phyloP scores from a whole-genome alignment of 2,113 vertebrate species.

The Coptodon rendalli region DNA sequence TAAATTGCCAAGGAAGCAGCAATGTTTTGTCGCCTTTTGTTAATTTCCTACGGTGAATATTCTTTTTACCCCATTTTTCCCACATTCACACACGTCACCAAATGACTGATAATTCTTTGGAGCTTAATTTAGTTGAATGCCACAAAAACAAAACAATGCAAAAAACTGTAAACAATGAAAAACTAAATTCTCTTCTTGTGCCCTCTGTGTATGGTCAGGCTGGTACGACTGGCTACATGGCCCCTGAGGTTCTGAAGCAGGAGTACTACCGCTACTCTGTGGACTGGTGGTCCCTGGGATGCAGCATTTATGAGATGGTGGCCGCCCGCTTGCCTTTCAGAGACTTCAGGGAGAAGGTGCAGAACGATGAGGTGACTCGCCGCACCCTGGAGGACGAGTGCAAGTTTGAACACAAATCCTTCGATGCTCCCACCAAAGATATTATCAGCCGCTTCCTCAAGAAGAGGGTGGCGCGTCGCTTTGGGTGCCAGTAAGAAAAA shows the following conservation, averaged over 20 bases:
- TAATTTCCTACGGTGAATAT: neutral
- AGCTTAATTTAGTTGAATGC: neutral
- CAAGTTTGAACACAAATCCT: constrained; percentile 75
- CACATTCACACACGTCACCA: neutral
- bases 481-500: constrained; percentile 79
- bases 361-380: constrained; percentile 78
- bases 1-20: neutral
- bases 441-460: constrained; percentile 79
- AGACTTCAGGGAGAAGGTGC: constrained; percentile 83
- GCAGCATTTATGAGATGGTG: constrained; percentile 87
- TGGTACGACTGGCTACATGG: constrained; percentile 89
- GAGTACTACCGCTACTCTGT: constrained; percentile 78
- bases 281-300: constrained; percentile 91
- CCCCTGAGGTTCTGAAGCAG: constrained; percentile 83
- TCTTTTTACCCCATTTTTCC: neutral
- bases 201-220: constrained; percentile 63
- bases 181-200: neutral
- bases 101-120: neutral
- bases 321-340: constrained; percentile 82
- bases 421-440: constrained; percentile 75
- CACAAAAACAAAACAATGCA: neutral
- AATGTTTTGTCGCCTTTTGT: neutral
- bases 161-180: neutral
- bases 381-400: constrained; percentile 82
- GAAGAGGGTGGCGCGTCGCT: constrained; percentile 74